Base-by-base conservation (phyloP, 2,113 vertebrate genomes). In the Miniopterus natalensis region DNA sequence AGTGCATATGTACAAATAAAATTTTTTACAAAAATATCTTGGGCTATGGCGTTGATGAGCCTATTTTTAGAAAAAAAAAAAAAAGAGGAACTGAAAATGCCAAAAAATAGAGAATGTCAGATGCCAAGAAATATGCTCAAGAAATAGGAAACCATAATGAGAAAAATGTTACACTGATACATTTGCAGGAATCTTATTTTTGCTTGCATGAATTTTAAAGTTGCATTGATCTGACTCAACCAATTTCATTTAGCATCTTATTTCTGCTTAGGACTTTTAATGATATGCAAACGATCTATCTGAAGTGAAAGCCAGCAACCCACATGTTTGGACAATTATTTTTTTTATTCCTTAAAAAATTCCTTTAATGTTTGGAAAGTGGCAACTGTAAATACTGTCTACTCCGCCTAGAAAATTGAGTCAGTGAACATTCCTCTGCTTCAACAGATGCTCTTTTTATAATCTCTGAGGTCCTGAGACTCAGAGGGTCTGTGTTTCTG, bases 191-290 rank as follows among this genome's bases (percentile, higher is more conserved):
- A 75, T 84, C 80, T 88, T 83, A 90, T 25, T 95, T 97, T 95
- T 95, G 45, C 93, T 96, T 88, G 88, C 57, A 80, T 85, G 71
- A 94, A 80, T 95, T 95, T 95, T 95, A 88, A 94, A 86, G 6
- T 70, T 88, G 68, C 36, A 18, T 89, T 95, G 91, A 78, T 96
- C 95, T 70, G 77, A 83, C 78, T 91, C 25, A 63, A 66, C 77
- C 57, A 84, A 74, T 92, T 92, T 96, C 71, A 94, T 81, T 36
- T 95, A 90, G 45, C 84, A 88, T 88, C 68, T 93, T 59, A 94
- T 73, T 95, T 96, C 83, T 80, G 9, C 85, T 88, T 51, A 74
- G 18, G 23, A 85, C 17, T 88, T 73, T 74, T 85, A 96, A 90
- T 65, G 55, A 85, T 68, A 90, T 91, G 63, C 42, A 77, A 95